Percentiles rank a stretch among this genome's conserved stretches.
phyloP scores from a whole-genome alignment of 2,113 vertebrate species.

The Nesoenas mayeri region DNA sequence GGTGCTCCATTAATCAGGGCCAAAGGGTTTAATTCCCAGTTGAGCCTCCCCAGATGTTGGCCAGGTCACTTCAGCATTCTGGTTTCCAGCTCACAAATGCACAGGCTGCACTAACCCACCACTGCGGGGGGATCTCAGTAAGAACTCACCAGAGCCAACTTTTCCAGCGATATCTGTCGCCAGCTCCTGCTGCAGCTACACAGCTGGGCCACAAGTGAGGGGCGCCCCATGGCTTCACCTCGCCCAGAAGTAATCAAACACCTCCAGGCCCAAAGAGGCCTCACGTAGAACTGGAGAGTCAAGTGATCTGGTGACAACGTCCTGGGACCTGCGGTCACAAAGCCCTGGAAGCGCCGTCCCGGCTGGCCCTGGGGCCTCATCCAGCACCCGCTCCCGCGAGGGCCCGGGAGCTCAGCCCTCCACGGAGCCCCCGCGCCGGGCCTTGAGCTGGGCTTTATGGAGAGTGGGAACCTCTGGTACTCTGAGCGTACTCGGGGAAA shows the following conservation, averaged over 20 bases:
- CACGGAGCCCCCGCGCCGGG: background rate
- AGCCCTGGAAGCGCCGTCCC: background rate
- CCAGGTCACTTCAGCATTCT: background rate
- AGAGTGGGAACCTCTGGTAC: too few relatives aligned
- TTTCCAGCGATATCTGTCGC: rapidly evolving
- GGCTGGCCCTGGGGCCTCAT: background rate
- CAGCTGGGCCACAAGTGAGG: background rate
- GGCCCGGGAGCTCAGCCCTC: background rate
- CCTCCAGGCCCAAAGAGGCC: background rate
- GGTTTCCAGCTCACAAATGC: background rate
- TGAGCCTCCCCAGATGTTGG: background rate
- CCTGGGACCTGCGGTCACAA: background rate
- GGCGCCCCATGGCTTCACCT: background rate
- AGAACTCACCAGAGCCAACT: background rate
- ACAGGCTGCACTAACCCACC: background rate
- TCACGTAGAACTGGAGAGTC: background rate
- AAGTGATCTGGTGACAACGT: background rate
- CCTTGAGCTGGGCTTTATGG: background rate
- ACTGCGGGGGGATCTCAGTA: background rate
- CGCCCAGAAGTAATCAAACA: background rate
- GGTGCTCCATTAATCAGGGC: background rate
- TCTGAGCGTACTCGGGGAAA: background rate
- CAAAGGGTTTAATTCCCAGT: background rate
- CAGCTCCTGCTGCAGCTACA: background rate
- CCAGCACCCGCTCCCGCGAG: background rate